Evolutionary conservation across 2,797 vertebrate species (phyloP).

Genomic region (Argya squamiceps): DNA sequence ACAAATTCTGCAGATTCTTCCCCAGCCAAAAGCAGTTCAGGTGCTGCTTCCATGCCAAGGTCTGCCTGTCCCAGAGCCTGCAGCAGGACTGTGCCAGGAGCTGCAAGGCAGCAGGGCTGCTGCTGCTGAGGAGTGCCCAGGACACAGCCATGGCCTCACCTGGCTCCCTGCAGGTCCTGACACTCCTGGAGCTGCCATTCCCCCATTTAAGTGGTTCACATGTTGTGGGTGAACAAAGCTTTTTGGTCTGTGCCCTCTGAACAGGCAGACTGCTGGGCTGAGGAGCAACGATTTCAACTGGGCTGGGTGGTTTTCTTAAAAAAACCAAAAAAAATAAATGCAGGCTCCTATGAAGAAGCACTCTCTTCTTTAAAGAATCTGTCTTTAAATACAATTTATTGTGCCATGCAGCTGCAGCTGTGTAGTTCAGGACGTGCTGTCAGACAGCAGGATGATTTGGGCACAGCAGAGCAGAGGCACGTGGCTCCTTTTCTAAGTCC

Average conservation of each 20-base stretch:
- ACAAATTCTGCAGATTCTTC: not conserved
- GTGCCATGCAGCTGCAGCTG: not conserved
- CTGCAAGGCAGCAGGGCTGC: not conserved
- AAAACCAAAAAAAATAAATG: not conserved
- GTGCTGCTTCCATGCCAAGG: not conserved
- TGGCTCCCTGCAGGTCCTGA: not conserved
- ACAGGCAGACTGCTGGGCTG: not conserved
- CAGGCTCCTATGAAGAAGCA: not conserved
- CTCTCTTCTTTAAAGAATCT: not conserved
- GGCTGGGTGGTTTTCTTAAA: not conserved
- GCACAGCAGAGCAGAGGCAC: not conserved
- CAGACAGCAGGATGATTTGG: not conserved
- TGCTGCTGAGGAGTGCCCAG: not conserved
- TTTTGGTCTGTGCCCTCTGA: not conserved
- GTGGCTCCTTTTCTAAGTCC: not conserved
- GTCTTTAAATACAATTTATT: not conserved
- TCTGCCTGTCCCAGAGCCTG: not conserved
- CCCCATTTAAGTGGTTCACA: rapidly evolving
- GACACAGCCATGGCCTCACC: not conserved
- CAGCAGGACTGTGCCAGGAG: not conserved
- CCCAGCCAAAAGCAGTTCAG: not conserved
- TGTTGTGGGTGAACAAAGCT: not conserved
- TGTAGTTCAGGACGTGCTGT: not conserved
- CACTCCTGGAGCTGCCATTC: not conserved
- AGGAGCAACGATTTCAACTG: not conserved